Evolutionary conservation across 2,888 invertebrate genomes (phyloP).

Genomic region (Arrhopalites spinosus): DNA sequence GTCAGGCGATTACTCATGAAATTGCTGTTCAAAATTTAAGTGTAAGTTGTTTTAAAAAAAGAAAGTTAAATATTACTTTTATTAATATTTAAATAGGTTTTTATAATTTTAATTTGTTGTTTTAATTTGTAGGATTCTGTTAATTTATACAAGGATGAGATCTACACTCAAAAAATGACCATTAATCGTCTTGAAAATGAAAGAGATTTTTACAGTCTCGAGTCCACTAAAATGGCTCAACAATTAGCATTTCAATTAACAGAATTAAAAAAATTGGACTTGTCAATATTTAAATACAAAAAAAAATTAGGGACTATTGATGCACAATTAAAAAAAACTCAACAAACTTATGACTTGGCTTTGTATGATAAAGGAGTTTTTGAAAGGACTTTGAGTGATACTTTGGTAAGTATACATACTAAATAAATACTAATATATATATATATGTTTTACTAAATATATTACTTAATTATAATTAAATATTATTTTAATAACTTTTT

Average conservation of each 20-base stretch:
- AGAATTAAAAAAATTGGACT: constrained; percentile 49
- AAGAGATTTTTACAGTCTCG: constrained; percentile 50
- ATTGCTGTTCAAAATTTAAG: constrained; percentile 49
- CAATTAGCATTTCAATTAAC: constrained; percentile 48
- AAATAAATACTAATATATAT: no score
- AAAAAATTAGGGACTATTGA: constrained; percentile 48
- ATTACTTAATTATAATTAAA: no score
- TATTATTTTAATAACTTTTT: no score
- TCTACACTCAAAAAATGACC: constrained; percentile 40
- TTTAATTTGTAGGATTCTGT: background rate
- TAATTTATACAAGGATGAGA: constrained; percentile 31
- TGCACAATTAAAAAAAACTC: constrained; percentile 46
- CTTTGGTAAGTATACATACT: constrained; percentile 30
- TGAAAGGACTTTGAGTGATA: constrained; percentile 48
- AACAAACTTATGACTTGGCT: constrained; percentile 48
- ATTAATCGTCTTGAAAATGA: constrained; percentile 51
- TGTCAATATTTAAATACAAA: constrained; percentile 44
- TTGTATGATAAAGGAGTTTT: constrained; percentile 48
- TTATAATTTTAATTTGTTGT: background rate
- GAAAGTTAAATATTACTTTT: background rate
- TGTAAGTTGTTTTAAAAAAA: constrained; percentile 17
- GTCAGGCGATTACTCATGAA: constrained; percentile 47
- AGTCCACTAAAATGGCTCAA: constrained; percentile 49
- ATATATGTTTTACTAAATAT: no score
- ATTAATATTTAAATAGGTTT: background rate